Base-by-base conservation (phyloP, 1,140 invertebrate species). In the Drosophila takahashii region DNA sequence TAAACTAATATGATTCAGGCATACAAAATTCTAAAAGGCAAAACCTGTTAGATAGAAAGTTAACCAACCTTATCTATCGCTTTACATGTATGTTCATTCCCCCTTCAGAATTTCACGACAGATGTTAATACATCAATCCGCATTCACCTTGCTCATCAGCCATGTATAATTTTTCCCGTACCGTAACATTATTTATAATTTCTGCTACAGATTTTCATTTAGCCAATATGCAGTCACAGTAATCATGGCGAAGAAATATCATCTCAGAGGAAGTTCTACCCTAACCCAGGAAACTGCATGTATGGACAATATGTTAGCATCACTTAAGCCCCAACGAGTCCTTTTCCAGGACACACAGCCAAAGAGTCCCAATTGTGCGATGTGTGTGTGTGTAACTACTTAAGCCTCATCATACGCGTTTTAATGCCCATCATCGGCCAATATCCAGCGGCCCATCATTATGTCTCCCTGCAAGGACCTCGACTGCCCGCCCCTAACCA, bases 351-450 rank as follows among this genome's bases (percentile, higher is more conserved):
- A 69, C 47, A 36, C 50, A 64, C 44, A 56, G 57, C 70, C 42
- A 57, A 77, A 67, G 72, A 77, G 54, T 85, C 58, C 62, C 77
- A 56, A 60, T 65, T 47, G 69, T 27, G 47, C 57, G 41, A 18
- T 56, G 48, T 61, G 37, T 75, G 44, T 45, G 50, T 61, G 48
- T 42, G 50, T 59, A 75, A 83, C 83, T 87, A 87, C 83, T 86
- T 87, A 86, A 87, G 83, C 76, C 83, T 79, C 83, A 86, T 86
- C 83, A 83, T 77, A 69, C 70, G 83, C 83, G 66, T 77, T 86
- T 86, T 87, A 86, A 87, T 79, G 75, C 76, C 79, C 83, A 87
- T 79, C 83, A 87, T 76, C 79, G 80, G 60, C 75, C 75, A 81
- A 73, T 77, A 72, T 52, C 52, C 77, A 75, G 45, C 54, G 37